Conservation (phyloP, 1,140 invertebrate species). For the Drosophila micromelanica region DNA sequence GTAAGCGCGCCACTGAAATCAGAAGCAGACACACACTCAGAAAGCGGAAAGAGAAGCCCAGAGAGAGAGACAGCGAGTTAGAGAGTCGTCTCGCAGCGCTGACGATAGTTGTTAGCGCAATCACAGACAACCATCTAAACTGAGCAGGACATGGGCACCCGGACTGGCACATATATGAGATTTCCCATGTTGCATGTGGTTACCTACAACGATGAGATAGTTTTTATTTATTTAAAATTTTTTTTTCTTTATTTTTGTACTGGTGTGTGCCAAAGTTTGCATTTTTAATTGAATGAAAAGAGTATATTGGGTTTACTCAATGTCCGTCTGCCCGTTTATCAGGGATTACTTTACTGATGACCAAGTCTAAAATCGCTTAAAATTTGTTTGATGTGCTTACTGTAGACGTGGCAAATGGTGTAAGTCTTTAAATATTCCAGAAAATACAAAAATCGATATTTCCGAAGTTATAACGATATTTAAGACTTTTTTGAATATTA, state of each 20-base stretch:
- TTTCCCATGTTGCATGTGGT: constrained; percentile 66
- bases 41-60: not conserved
- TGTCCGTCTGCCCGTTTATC: no score
- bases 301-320: no score
- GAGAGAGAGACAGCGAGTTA: not conserved
- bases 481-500: no score
- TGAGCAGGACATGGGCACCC: constrained; percentile 6
- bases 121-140: constrained; percentile 21
- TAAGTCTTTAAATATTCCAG: no score
- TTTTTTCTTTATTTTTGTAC: not conserved
- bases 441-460: no score
- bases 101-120: constrained; percentile 43
- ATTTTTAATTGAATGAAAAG: not conserved
- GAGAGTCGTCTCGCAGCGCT: constrained; percentile 27
- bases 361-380: no score
- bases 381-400: no score
- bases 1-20: constrained; percentile 28
- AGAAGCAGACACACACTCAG: not conserved
- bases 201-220: constrained; percentile 45
- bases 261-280: not conserved
- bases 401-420: no score
- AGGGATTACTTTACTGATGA: no score
- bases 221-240: constrained; percentile 16
- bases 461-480: no score
- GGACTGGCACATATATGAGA: constrained; percentile 32